phyloP scores from a whole-genome alignment of 1,140 invertebrate genomes.

The Nephila pilipes region DNA sequence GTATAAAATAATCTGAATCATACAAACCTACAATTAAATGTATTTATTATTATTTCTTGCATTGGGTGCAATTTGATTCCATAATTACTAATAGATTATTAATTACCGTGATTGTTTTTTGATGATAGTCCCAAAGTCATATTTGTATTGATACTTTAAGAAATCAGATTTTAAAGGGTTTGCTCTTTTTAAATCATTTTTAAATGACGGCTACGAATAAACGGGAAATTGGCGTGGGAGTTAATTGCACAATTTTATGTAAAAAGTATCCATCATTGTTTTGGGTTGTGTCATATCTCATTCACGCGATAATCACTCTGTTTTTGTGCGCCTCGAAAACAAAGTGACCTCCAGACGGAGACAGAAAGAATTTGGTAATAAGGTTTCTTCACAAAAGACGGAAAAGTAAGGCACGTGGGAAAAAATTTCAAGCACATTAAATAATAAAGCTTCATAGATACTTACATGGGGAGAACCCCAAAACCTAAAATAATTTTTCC shows the following conservation, averaged over 20 bases:
- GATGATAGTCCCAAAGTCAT: too few relatives aligned
- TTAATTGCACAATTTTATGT: not conserved
- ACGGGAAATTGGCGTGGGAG: not conserved
- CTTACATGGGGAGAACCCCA: too few relatives aligned
- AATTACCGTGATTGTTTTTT: too few relatives aligned
- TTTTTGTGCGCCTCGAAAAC: not conserved
- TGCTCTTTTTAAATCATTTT: not conserved
- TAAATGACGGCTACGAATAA: not conserved
- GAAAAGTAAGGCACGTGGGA: not conserved
- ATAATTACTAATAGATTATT: too few relatives aligned
- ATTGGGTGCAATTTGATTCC: too few relatives aligned
- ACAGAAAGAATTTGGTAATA: not conserved
- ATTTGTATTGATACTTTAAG: not conserved
- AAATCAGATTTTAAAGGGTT: not conserved
- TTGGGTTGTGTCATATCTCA: not conserved
- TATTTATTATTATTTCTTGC: too few relatives aligned
- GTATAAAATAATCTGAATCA: too few relatives aligned
- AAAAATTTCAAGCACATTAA: too few relatives aligned
- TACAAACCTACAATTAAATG: too few relatives aligned
- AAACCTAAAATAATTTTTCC: too few relatives aligned
- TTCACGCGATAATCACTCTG: not conserved
- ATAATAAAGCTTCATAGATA: too few relatives aligned
- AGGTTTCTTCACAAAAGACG: not conserved
- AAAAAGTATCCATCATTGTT: slow-evolving; percentile 22
- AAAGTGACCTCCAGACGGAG: not conserved